Evolutionary conservation across 2,113 vertebrate genomes (phyloP).

Genomic region (Clarias batrachus): DNA sequence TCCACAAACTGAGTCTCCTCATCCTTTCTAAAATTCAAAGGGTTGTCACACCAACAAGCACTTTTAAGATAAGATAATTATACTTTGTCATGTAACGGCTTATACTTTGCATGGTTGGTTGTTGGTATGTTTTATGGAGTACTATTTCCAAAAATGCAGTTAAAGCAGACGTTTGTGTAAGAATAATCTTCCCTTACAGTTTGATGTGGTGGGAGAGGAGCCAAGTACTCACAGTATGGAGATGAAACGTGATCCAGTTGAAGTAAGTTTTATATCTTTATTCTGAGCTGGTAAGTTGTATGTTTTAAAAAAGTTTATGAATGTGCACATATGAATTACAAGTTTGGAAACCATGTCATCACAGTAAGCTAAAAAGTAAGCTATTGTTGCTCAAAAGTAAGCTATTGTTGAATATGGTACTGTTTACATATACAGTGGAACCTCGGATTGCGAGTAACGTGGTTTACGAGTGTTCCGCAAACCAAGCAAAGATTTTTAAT

Average conservation of each 20-base stretch:
- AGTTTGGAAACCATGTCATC: neutral
- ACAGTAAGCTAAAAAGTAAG: neutral
- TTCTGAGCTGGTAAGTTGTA: too few species aligned
- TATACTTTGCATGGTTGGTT: neutral
- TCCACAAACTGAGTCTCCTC: neutral
- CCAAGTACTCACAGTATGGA: constrained; percentile 55
- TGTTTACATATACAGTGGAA: neutral
- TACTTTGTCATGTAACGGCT: neutral
- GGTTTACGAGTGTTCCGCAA: too few species aligned
- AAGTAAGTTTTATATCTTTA: constrained; percentile 55
- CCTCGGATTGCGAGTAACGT: too few species aligned
- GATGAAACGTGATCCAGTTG: constrained; percentile 58
- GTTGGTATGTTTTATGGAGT: neutral
- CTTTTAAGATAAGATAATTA: neutral
- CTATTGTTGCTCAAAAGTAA: neutral
- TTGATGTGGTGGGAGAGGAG: constrained; percentile 49
- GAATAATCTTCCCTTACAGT: constrained; percentile 26
- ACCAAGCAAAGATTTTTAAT: too few species aligned
- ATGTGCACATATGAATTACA: neutral
- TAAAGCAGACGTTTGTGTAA: neutral
- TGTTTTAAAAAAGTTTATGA: neutral
- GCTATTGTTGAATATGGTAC: neutral
- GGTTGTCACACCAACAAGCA: neutral
- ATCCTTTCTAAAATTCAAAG: neutral
- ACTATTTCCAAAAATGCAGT: neutral